phyloP scores from a whole-genome alignment of 2,797 vertebrate genomes.

The Pipistrellus kuhlii region DNA sequence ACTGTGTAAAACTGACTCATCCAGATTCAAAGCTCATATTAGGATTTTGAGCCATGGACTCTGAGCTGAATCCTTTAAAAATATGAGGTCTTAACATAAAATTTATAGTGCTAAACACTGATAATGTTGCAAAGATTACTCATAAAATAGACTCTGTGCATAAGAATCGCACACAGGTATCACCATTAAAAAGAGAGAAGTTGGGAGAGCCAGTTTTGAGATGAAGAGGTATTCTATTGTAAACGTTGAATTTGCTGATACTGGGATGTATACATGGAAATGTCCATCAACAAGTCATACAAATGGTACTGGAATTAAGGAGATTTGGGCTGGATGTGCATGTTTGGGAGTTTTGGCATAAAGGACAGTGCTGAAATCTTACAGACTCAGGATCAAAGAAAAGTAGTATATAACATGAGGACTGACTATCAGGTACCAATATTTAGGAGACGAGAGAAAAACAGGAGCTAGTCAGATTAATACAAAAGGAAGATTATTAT shows the following conservation, averaged over 20 bases:
- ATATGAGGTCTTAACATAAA: neutral
- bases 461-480: neutral
- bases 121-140: neutral
- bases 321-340: neutral
- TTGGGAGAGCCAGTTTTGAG: constrained; percentile 4
- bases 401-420: neutral
- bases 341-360: constrained; percentile 3
- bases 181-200: neutral
- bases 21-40: neutral
- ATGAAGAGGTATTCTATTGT: constrained; percentile 40
- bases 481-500: constrained; percentile 28
- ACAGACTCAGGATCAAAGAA: constrained; percentile 20
- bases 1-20: neutral
- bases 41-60: neutral
- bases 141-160: neutral
- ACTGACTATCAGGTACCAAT: neutral
- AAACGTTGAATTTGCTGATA: constrained; percentile 38
- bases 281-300: neutral
- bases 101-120: neutral
- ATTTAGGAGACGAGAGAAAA: constrained; percentile 43
- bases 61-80: neutral
- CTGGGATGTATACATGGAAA: neutral
- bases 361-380: constrained; percentile 29
- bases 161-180: neutral
- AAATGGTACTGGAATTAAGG: constrained; percentile 16